Conservation (phyloP, 1,140 invertebrate genomes). For the Manduca sexta region DNA sequence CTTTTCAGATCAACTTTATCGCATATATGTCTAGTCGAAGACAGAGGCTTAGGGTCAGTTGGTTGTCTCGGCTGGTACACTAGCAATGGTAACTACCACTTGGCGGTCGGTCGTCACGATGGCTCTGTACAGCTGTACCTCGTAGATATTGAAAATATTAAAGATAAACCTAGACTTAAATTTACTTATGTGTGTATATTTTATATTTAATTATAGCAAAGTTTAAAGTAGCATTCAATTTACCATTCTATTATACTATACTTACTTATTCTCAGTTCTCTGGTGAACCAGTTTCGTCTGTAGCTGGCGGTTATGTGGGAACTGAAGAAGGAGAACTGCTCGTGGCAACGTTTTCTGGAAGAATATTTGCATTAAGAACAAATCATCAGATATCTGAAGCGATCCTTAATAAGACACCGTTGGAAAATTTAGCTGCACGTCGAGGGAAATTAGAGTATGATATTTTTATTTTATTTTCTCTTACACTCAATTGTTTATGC, state of each 20-base stretch:
- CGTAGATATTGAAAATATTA: conserved; percentile 43
- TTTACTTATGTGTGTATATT: conserved; percentile 51
- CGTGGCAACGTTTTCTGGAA: conserved; percentile 56
- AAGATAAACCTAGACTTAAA: conserved; percentile 50
- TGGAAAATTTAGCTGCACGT: conserved; percentile 46
- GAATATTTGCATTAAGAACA: conserved; percentile 54
- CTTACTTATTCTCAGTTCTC: conserved; percentile 43
- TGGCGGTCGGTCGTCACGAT: conserved; percentile 57
- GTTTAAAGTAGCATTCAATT: too few relatives aligned
- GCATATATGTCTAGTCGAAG: conserved; percentile 48
- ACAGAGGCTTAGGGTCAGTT: conserved; percentile 46
- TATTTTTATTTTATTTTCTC: not conserved
- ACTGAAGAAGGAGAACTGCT: conserved; percentile 49
- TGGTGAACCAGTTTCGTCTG: conserved; percentile 60
- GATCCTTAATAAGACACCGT: conserved; percentile 21
- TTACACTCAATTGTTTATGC: not conserved
- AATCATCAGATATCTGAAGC: conserved; percentile 28
- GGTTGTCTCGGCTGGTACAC: conserved; percentile 55
- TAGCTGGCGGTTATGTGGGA: conserved; percentile 48
- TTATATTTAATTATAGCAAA: not conserved
- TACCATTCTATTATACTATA: not conserved
- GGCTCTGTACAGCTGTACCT: conserved; percentile 60
- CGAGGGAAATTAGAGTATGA: conserved; percentile 55
- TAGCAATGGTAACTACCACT: conserved; percentile 32
- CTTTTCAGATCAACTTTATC: conserved; percentile 37